Evolutionary conservation across 2,888 invertebrate species (phyloP), one percentile per base, ranked within the genome.

Genomic region (Synanthedon tipuliformis): DNA sequence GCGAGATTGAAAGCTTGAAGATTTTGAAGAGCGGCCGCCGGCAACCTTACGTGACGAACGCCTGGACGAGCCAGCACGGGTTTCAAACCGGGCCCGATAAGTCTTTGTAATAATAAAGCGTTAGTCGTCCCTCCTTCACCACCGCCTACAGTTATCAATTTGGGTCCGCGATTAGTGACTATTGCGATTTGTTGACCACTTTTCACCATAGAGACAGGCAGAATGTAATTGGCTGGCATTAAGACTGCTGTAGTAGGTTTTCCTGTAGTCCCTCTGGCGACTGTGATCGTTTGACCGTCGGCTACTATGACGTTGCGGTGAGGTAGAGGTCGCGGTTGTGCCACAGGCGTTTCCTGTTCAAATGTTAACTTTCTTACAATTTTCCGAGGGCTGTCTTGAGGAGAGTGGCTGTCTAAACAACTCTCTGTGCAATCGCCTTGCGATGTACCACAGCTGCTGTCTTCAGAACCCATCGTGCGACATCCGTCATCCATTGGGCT

Each of bases 401-500:
- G 90, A 1, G 88, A 88, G 61, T 84, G 81, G 54, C 88, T 89
- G 56, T 90, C 90, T 23, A 89, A 67, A 53, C 88, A 86, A 54
- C 71, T 79, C 51, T 88, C 88, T 16, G 73, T 80, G 60, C 86
- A 88, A 58, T 88, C 88, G 7, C 88, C 88, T 59, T 85, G 83
- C 0, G 91, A 90, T 12, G 91, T 89, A 0, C 93, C 93, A 63
- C 92, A 92, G 11, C 93, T 93, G 64, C 93, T 93, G 64, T 93
- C 93, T 72, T 93, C 93, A 55, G 93, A 93, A 3, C 93, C 93
- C 85, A 93, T 90, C 0, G 93, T 93, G 41, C 90, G 80, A 13
- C 91, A 89, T 5, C 90, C 88, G 64, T 93, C 93, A 50, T 93
- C 93, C 5, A 85, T 85, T 40, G 89, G 91, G 63, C 91, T 91